Percentiles rank a stretch among this genome's conserved stretches.
Conservation (phyloP, 2,888 invertebrate species). For the Callimorpha dominula region DNA sequence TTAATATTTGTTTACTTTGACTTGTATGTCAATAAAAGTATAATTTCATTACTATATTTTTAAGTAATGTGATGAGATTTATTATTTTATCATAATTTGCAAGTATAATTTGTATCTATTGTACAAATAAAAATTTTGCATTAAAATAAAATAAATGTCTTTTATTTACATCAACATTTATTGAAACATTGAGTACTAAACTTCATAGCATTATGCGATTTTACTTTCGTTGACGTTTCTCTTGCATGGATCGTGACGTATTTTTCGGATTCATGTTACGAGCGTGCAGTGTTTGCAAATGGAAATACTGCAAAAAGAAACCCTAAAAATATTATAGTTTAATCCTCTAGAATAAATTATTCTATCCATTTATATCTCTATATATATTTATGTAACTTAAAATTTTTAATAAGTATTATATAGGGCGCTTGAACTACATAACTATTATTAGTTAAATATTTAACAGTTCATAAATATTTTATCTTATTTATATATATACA, state of each 20-base stretch:
- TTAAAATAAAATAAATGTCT: slow-evolving; percentile 61
- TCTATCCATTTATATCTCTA: too few relatives aligned
- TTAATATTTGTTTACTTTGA: slow-evolving; percentile 56
- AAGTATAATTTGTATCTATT: slow-evolving; percentile 86
- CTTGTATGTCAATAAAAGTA: slow-evolving; percentile 58
- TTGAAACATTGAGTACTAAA: slow-evolving; percentile 21
- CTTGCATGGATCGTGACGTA: background rate
- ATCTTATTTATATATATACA: background rate
- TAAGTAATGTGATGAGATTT: slow-evolving; percentile 81
- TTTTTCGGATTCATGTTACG: background rate
- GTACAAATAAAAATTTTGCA: slow-evolving; percentile 86
- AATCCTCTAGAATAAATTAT: too few relatives aligned
- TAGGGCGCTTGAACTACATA: too few relatives aligned
- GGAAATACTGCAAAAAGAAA: too few relatives aligned
- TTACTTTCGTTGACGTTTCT: too few relatives aligned
- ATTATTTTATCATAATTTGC: slow-evolving; percentile 82
- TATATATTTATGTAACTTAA: too few relatives aligned
- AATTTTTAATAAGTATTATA: too few relatives aligned
- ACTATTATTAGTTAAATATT: too few relatives aligned
- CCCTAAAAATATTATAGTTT: too few relatives aligned
- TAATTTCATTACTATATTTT: slow-evolving; percentile 67
- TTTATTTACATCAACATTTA: slow-evolving; percentile 56
- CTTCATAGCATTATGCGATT: background rate
- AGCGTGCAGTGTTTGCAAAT: background rate
- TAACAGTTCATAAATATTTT: slow-evolving; percentile 15